Evolutionary conservation across 1,140 invertebrate species (phyloP), one percentile per base, ranked within the genome.

Genomic region (Euglossa dilemma): DNA sequence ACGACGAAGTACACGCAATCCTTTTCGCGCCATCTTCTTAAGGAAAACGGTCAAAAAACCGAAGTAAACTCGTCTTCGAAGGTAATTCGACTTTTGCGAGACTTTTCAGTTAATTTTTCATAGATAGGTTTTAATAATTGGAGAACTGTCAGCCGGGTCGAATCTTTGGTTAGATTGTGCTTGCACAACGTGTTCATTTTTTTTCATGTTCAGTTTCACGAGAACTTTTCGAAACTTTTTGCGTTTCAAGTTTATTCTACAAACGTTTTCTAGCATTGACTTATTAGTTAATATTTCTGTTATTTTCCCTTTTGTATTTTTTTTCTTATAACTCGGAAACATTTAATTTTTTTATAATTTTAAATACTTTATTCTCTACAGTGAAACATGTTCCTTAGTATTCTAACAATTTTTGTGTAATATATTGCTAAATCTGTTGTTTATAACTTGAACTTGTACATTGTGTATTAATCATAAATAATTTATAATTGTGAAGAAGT

Each of bases 1-100:
- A 91, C 89, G 89, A 91, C 89, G 89, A 87, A 74, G 87, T 78
- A 85, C 83, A 88, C 87, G 85, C 91, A 92, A 93, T 93, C 89
- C 90, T 88, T 87, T 91, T 92, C 90, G 88, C 90, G 86, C 90
- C 89, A 92, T 90, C 90, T 90, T 91, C 87, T 74, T 63, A 63
- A 64, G 75, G 87, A 85, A 82, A 82, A 69, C 80, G 72, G 63
- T 82, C 8, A 82, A 76, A 82, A 82, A 82, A 67, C 72, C 63
- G 63, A 64, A 69, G 63, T 82, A 82, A 82, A 82, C 63, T 76
- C 45, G 72, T 52, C 63, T 45, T 52, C 80, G 54, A 82, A 82
- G 80, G 80, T 82, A 82, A 82, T 82, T 82, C 63, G 45, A 76
- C 52, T 54, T 57, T 59, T 63, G 52, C 45, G 52, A 76, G 61